A percentile compares a stretch with the other conserved stretches of the same genome.
phyloP scores from a whole-genome alignment of 2,113 vertebrate species.

The Lichenostomus cassidix region DNA sequence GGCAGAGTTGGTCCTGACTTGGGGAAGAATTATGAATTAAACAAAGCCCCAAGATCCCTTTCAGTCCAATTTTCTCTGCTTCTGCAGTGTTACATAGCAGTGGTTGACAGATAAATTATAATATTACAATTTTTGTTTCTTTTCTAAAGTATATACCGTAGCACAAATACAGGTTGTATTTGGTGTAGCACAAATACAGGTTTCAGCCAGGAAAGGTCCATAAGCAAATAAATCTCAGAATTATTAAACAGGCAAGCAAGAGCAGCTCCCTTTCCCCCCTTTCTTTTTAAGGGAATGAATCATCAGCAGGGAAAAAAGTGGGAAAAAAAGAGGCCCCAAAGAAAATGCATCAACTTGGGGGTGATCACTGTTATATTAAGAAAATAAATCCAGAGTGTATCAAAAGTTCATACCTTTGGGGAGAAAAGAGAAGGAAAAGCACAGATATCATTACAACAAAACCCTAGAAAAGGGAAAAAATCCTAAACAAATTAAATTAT shows the following conservation, averaged over 20 bases:
- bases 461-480: not conserved
- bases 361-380: not conserved
- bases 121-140: not conserved
- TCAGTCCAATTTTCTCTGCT: not conserved
- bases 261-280: not conserved
- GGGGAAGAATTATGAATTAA: not conserved
- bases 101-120: not conserved
- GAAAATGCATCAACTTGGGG: not conserved
- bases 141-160: not conserved
- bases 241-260: not conserved
- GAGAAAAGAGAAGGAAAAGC: not conserved
- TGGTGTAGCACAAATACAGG: not conserved
- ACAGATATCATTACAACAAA: not conserved
- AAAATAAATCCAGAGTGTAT: not conserved
- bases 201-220: not conserved
- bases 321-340: not conserved
- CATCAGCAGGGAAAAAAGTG: not conserved
- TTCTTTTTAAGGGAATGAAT: not conserved
- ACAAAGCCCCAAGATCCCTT: not conserved
- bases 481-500: conserved; percentile 67
- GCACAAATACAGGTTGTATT: not conserved
- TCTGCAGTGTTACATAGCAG: not conserved
- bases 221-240: not conserved
- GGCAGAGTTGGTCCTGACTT: not conserved
- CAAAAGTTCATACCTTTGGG: not conserved